Evolutionary conservation across 2,888 invertebrate species (phyloP).

Genomic region (Tenthredo livida): DNA sequence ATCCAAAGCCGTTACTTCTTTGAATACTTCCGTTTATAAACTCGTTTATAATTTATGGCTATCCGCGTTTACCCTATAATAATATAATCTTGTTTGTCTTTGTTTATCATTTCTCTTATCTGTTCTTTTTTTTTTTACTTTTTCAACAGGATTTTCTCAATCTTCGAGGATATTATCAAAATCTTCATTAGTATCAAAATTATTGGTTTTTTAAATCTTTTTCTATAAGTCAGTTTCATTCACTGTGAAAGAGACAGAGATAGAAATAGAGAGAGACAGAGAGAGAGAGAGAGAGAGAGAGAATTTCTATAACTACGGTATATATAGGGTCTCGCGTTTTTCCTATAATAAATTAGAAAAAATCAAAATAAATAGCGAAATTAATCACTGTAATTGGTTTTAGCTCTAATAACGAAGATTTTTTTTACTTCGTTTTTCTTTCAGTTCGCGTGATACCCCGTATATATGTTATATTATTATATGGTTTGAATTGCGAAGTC

Average conservation of each 20-base stretch:
- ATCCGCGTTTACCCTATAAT: neutral
- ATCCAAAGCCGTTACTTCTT: conserved; percentile 38
- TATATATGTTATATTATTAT: neutral
- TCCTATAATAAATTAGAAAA: neutral
- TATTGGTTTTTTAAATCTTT: neutral
- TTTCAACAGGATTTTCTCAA: neutral
- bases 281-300: neutral
- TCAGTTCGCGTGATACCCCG: neutral
- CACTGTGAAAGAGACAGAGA: too few relatives aligned
- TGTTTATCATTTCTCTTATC: neutral
- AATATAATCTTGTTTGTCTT: neutral
- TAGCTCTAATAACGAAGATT: neutral
- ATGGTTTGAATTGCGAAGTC: neutral
- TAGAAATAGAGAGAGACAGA: neutral
- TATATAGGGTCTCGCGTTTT: neutral
- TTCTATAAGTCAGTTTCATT: neutral
- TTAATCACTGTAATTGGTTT: neutral
- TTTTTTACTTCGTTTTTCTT: neutral
- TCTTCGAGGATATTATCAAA: neutral
- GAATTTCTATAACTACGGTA: neutral
- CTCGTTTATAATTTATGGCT: conserved; percentile 43
- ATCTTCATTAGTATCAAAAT: neutral
- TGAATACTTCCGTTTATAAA: conserved; percentile 40
- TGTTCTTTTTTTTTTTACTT: neutral
- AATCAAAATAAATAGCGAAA: neutral